Conservation (phyloP, 2,888 invertebrate species). For the Spialia ferax region DNA sequence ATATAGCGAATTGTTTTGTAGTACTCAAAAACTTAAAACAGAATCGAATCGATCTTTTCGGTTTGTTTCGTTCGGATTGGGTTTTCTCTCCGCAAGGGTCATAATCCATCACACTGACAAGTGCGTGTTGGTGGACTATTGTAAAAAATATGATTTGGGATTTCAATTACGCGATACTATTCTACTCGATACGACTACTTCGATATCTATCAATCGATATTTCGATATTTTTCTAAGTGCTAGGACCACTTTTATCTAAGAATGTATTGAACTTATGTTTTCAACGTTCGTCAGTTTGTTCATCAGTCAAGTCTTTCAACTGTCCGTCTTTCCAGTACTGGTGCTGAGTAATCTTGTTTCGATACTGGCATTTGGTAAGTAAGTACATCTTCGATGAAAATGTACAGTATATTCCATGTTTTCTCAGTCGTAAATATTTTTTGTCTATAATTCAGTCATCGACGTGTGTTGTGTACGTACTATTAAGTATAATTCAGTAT, state of each 20-base stretch:
- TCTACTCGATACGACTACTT: no score
- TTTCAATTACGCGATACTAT: no score
- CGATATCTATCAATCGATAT: no score
- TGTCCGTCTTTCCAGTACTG: constrained; percentile 26
- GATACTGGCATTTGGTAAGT: constrained; percentile 24
- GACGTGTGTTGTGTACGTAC: no score
- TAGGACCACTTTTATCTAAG: neutral
- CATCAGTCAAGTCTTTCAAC: constrained; percentile 25
- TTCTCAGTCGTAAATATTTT: neutral
- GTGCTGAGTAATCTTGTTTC: constrained; percentile 27
- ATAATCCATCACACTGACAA: no score
- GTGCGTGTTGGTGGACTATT: no score
- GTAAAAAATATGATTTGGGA: no score
- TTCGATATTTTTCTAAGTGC: neutral
- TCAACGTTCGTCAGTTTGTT: constrained; percentile 16
- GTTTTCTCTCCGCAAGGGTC: no score
- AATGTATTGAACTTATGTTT: constrained; percentile 14
- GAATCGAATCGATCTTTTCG: neutral
- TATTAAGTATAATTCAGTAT: no score
- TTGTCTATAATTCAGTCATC: no score
- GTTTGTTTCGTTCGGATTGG: no score
- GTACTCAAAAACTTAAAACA: neutral
- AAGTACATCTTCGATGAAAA: constrained; percentile 15
- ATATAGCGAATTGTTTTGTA: no score
- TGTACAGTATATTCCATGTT: neutral